Evolutionary conservation across 2,888 invertebrate genomes (phyloP), one percentile per base, ranked within the genome.

Genomic region (Cephalotes varians): DNA sequence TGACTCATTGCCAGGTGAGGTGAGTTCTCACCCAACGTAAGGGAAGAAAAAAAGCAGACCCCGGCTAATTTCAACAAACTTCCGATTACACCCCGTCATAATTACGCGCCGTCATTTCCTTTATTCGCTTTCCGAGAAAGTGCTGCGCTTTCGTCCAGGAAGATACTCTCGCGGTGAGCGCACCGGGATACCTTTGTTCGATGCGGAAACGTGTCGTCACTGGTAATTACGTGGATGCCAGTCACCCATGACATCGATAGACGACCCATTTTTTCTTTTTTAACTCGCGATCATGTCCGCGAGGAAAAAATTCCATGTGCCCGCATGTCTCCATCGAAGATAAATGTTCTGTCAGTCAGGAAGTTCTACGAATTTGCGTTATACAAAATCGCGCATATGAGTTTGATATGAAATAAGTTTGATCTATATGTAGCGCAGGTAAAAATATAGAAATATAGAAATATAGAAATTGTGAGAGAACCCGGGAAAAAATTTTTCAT

Each of bases 101-200:
- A 89, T 89, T 83, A 83, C 74, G 54, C 62, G 60, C 54, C 7
- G 73, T 86, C 81, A 91, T 88, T 90, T 90, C 86, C 90, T 90
- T 62, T 73, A 82, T 76, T 82, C 77, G 74, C 81, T 90, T 91
- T 90, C 92, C 87, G 82, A 86, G 90, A 89, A 92, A 88, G 86
- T 71, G 82, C 82, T 65, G 71, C 79, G 49, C 54, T 72, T 85
- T 64, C 82, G 44, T 15, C 9, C 72, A 62, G 31, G 25, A 77
- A 56, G 65, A 72, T 77, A 71, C 54, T 73, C 77, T 49, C 82
- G 83, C 54, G 54, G n/a, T 37, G 79, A 79, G 56, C 73, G 56
- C 56, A 56, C 31, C 40, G 37, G 49, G 54, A 54, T 47, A 9
- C 58, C 85, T 86, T 89, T 84, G 90, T 83, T 69, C 82, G 77